These are phyloP conservation scores for Nymphalis c-album DNA, from an alignment of 2,888 invertebrate species.

Conservation along the genomic window DNA sequence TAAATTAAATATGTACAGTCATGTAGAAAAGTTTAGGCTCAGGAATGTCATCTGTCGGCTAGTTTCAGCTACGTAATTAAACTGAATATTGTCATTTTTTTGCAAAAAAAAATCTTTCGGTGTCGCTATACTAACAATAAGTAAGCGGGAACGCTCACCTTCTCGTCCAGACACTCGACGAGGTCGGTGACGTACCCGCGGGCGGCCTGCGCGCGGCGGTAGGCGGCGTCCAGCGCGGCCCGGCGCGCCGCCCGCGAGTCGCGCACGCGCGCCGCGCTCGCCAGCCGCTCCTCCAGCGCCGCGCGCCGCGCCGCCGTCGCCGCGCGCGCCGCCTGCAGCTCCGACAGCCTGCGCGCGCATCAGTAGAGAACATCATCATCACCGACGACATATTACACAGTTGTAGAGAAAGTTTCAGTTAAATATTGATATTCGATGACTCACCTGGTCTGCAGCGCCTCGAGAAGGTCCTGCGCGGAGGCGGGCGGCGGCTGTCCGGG, in stretches of 20 bases:
- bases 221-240: slow-evolving; percentile 87
- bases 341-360: slow-evolving; percentile 50
- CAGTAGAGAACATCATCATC: not conserved
- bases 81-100: no score
- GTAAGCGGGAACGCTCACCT: slow-evolving; percentile 80
- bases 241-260: slow-evolving; percentile 75
- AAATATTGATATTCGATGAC: no score
- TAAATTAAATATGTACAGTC: no score
- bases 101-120: no score
- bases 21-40: no score
- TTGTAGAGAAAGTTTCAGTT: no score
- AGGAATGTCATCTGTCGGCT: no score
- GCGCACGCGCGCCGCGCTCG: slow-evolving; percentile 57
- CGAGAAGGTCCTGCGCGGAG: slow-evolving; percentile 53
- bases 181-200: slow-evolving; percentile 97
- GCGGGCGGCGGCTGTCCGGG: slow-evolving; percentile 47
- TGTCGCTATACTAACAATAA: not conserved
- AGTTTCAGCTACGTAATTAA: no score
- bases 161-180: slow-evolving; percentile 98
- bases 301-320: slow-evolving; percentile 71
- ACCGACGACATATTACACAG: not conserved
- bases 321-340: slow-evolving; percentile 52
- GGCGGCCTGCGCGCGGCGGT: slow-evolving; percentile 96
- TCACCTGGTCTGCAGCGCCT: slow-evolving; percentile 55
- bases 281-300: slow-evolving; percentile 55